phyloP scores from a whole-genome alignment of 2,888 invertebrate genomes.

The Amorpha juglandis region DNA sequence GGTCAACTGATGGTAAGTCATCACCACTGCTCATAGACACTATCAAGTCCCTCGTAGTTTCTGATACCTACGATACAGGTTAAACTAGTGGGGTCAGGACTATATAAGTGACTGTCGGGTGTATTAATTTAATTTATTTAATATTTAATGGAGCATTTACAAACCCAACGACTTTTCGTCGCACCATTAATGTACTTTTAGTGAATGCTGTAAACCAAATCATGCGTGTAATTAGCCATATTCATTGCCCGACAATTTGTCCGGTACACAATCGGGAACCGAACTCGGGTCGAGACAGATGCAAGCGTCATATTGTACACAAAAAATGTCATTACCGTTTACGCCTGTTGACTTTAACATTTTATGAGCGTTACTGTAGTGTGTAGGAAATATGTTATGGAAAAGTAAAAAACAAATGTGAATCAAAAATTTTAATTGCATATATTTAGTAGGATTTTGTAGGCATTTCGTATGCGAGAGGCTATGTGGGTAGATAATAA shows the following conservation, averaged over 20 bases:
- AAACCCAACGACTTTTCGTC: background rate
- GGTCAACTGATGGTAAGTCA: no score
- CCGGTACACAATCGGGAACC: constrained; percentile 24
- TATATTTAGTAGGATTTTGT: no score
- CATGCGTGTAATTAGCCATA: constrained; percentile 16
- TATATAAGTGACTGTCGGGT: no score
- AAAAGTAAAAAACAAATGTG: no score
- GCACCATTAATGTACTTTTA: background rate
- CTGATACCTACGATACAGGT: no score
- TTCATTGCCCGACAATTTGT: constrained; percentile 27
- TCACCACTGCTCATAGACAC: no score
- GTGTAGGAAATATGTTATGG: background rate
- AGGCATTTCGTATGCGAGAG: no score
- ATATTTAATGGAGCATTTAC: background rate
- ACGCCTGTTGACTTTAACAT: constrained; percentile 15
- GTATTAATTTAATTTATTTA: no score
- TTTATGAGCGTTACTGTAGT: background rate
- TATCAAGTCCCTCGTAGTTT: no score
- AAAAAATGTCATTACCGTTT: constrained; percentile 19
- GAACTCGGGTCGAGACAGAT: constrained; percentile 28
- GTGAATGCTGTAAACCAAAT: constrained; percentile 9
- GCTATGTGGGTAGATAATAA: no score
- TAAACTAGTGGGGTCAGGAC: no score
- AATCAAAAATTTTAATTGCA: no score
- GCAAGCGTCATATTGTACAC: background rate